Conservation (phyloP, 2,113 vertebrate genomes). For the Grantiella picta region DNA sequence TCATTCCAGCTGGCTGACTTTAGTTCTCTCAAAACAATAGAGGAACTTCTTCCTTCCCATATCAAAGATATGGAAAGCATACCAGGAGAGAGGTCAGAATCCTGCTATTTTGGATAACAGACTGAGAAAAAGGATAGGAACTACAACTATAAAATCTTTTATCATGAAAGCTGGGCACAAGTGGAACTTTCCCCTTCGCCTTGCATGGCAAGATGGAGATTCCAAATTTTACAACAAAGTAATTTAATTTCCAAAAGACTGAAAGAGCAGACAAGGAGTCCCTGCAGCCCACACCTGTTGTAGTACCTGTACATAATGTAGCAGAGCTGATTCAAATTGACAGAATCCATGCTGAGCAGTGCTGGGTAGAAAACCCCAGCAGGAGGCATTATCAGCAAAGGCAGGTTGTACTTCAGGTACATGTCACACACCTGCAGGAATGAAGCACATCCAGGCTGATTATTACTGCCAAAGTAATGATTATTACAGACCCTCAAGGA, state of each 20-base stretch:
- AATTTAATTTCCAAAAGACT: background rate
- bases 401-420: constrained; percentile 83
- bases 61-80: background rate
- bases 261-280: background rate
- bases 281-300: background rate
- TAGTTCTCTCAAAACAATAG: background rate
- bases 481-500: background rate
- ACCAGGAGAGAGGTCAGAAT: background rate
- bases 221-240: background rate
- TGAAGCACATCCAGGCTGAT: background rate
- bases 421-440: constrained; percentile 85
- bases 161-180: background rate
- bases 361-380: constrained; percentile 87
- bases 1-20: background rate
- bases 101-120: background rate
- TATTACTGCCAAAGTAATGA: background rate
- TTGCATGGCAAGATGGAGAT: background rate
- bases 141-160: background rate
- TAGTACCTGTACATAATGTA: constrained; percentile 90
- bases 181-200: background rate
- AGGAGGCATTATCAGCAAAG: constrained; percentile 85
- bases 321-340: constrained; percentile 86
- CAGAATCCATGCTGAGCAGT: constrained; percentile 80
- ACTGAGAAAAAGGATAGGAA: background rate
- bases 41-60: background rate